These are phyloP conservation scores for Lamproptera curius DNA, from an alignment of 2,888 invertebrate genomes.

Conservation along the genomic window DNA sequence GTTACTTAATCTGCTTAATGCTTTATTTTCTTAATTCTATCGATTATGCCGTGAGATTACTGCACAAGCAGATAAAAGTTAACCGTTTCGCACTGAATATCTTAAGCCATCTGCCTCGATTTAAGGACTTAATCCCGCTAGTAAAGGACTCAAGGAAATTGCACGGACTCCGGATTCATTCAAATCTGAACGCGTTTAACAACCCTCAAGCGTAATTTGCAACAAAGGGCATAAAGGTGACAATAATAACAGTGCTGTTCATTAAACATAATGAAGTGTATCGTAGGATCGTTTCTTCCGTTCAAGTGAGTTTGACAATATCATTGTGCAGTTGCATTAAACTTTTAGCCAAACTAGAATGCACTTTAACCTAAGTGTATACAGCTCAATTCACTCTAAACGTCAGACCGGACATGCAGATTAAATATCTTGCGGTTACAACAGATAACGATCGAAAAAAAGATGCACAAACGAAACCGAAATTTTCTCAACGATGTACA, in stretches of 20 bases:
- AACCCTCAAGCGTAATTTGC: constrained; percentile 2
- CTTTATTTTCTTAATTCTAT: no score
- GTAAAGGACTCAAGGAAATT: not conserved
- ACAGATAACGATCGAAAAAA: constrained; percentile 66
- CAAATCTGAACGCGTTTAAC: constrained; percentile 5
- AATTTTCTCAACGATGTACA: no score
- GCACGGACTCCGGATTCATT: not conserved
- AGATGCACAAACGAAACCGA: no score
- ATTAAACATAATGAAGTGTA: constrained; percentile 29
- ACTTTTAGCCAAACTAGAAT: constrained; percentile 16
- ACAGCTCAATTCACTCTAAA: constrained; percentile 24
- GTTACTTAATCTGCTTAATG: no score
- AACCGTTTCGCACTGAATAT: not conserved
- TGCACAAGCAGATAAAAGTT: not conserved
- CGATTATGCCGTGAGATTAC: no score
- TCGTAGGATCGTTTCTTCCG: constrained; percentile 39
- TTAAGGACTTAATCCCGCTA: constrained; percentile 12
- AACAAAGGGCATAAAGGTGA: constrained; percentile 4
- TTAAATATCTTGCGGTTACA: constrained; percentile 49
- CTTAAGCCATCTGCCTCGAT: constrained; percentile 8
- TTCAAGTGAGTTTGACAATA: constrained; percentile 46
- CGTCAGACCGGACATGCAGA: constrained; percentile 42
- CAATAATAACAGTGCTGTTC: constrained; percentile 24
- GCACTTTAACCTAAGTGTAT: constrained; percentile 10
- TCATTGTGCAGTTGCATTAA: constrained; percentile 39